Evolutionary conservation across 2,113 vertebrate genomes (phyloP).

Genomic region (Globicephala melas): DNA sequence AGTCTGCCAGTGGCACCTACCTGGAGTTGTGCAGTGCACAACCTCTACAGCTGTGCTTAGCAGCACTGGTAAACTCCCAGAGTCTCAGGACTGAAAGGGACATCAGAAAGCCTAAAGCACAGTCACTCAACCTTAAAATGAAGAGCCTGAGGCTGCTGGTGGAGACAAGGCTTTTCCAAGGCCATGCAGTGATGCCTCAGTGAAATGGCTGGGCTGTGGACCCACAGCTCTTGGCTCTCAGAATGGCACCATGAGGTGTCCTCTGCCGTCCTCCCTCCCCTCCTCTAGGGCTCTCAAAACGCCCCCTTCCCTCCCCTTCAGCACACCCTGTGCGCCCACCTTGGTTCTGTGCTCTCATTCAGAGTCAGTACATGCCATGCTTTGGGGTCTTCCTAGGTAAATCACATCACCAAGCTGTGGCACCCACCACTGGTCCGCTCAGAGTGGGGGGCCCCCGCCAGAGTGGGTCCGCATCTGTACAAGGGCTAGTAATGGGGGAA

Average conservation of each 20-base stretch:
- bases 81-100: not conserved
- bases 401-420: not conserved
- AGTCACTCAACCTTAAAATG: not conserved
- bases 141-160: not conserved
- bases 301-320: not conserved
- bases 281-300: not conserved
- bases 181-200: not conserved
- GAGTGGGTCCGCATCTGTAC: not conserved
- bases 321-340: rapidly evolving
- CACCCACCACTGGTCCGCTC: not conserved
- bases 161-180: not conserved
- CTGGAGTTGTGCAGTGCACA: not conserved
- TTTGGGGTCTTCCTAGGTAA: not conserved
- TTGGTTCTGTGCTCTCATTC: not conserved
- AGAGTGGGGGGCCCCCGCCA: not conserved
- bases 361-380: not conserved
- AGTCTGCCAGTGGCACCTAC: not conserved
- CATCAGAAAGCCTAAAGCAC: not conserved
- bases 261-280: too few relatives aligned
- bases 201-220: not conserved
- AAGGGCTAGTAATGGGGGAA: too few relatives aligned
- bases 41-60: rapidly evolving
- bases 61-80: not conserved
- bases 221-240: not conserved
- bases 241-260: not conserved